Percentiles rank a stretch among this genome's conserved stretches.
phyloP scores from a whole-genome alignment of 2,888 invertebrate genomes.

The Nymphalis c-album region DNA sequence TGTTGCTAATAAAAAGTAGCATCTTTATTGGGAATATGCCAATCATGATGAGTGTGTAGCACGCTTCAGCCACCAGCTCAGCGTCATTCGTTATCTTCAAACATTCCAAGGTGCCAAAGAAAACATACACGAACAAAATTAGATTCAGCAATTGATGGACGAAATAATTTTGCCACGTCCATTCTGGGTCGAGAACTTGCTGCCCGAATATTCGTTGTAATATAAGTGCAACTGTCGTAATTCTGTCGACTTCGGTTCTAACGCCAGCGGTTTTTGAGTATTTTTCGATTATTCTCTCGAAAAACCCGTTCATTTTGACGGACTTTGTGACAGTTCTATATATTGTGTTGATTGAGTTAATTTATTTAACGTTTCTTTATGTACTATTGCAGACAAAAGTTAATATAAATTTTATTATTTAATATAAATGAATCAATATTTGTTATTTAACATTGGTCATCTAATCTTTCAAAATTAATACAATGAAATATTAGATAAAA shows the following conservation, averaged over 20 bases:
- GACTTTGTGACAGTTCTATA: conserved; percentile 13
- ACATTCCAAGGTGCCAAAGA: conserved; percentile 56
- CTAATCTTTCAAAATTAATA: too few species aligned
- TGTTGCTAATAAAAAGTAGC: conserved; percentile 47
- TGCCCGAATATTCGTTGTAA: conserved; percentile 56
- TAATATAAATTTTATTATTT: background rate
- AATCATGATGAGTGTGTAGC: conserved; percentile 54
- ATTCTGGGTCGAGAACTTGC: conserved; percentile 59
- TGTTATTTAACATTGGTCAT: background rate
- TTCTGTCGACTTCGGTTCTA: conserved; percentile 53
- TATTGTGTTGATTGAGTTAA: conserved; percentile 18
- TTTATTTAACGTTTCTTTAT: conserved; percentile 9
- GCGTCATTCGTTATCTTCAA: conserved; percentile 46
- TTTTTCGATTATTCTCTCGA: conserved; percentile 39
- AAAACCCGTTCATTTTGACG: conserved; percentile 30
- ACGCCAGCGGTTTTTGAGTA: conserved; percentile 54
- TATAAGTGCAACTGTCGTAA: conserved; percentile 46
- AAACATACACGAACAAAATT: conserved; percentile 52
- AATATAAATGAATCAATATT: too few species aligned
- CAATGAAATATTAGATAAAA: too few species aligned
- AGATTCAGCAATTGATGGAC: conserved; percentile 47
- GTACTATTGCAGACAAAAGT: conserved; percentile 20
- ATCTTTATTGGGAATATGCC: conserved; percentile 49
- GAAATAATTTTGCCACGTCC: conserved; percentile 53
- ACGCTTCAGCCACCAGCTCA: conserved; percentile 53